phyloP scores from a whole-genome alignment of 2,113 vertebrate genomes.

The Lepisosteus oculatus region DNA sequence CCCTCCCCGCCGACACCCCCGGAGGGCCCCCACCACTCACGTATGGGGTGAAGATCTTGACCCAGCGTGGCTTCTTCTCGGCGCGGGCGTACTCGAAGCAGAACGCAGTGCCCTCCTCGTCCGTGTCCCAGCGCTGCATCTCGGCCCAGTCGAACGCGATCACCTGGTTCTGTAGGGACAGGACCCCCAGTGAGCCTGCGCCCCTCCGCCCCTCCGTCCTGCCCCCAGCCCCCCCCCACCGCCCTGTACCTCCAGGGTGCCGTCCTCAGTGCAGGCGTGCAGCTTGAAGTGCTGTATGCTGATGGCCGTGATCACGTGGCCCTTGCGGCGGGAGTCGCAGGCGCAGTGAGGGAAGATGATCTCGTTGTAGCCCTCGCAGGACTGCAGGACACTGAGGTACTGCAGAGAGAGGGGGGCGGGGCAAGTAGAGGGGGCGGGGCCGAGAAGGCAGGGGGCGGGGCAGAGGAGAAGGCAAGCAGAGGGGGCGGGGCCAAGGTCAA shows the following conservation, averaged over 20 bases:
- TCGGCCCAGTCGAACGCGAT: constrained; percentile 93
- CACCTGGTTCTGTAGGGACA: constrained; percentile 81
- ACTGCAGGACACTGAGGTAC: constrained; percentile 89
- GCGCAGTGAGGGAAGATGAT: constrained; percentile 92
- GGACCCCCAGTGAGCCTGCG: no score
- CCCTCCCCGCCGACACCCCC: no score
- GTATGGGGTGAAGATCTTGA: constrained; percentile 70
- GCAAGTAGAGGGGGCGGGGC: no score
- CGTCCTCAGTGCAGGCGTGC: constrained; percentile 92
- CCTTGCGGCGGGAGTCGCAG: constrained; percentile 91
- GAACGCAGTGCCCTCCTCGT: constrained; percentile 97
- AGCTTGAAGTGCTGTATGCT: constrained; percentile 95
- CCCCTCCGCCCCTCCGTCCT: background rate
- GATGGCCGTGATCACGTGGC: constrained; percentile 90
- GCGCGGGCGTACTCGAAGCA: constrained; percentile 92
- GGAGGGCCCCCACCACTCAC: constrained; percentile 62
- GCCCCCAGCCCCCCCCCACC: background rate
- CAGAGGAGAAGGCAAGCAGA: background rate
- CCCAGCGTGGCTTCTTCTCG: constrained; percentile 96
- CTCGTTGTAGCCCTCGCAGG: constrained; percentile 94
- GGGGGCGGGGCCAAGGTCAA: no score
- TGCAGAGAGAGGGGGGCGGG: constrained; percentile 36
- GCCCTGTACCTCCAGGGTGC: constrained; percentile 80
- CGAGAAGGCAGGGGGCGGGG: background rate
- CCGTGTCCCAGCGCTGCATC: constrained; percentile 97